A percentile compares a stretch with the other conserved stretches of the same genome.
These are phyloP conservation scores for Diarsia brunnea DNA, from an alignment of 2,888 invertebrate genomes.

Conservation along the genomic window DNA sequence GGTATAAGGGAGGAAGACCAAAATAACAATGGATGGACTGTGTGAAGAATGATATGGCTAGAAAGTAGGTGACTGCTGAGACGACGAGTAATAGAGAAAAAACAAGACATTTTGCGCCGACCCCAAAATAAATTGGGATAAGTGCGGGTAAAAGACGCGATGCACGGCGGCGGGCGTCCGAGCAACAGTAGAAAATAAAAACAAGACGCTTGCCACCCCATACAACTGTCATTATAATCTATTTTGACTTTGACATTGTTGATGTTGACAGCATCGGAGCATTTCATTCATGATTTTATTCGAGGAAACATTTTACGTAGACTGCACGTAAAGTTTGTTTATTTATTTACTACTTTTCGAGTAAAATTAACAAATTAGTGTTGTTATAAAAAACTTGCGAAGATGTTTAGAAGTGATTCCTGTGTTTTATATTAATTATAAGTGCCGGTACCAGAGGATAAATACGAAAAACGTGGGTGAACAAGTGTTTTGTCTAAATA, in stretches of 20 bases:
- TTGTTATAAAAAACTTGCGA: slow-evolving; percentile 7
- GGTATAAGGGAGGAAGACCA: too few species aligned
- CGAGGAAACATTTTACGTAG: slow-evolving; percentile 21
- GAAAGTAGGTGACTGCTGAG: too few species aligned
- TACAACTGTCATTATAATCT: slow-evolving; percentile 42
- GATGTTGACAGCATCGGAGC: slow-evolving; percentile 15
- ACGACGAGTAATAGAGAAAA: too few species aligned
- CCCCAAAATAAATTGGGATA: too few species aligned
- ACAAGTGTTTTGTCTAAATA: slow-evolving; percentile 51
- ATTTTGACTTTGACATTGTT: slow-evolving; percentile 47
- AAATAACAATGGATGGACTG: too few species aligned
- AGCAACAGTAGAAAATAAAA: slow-evolving; percentile 19
- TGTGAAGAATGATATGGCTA: too few species aligned
- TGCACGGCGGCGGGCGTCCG: too few species aligned
- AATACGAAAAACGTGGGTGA: slow-evolving; percentile 41
- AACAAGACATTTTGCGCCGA: too few species aligned
- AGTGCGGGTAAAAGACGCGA: too few species aligned
- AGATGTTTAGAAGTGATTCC: slow-evolving; percentile 40
- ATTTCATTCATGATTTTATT: slow-evolving; percentile 23
- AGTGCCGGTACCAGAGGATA: slow-evolving; percentile 39
- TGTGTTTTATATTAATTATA: slow-evolving; percentile 32
- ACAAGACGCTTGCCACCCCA: slow-evolving; percentile 22
- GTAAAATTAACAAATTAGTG: slow-evolving; percentile 24
- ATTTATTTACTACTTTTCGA: slow-evolving; percentile 49
- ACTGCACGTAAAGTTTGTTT: slow-evolving; percentile 40